phyloP scores from a whole-genome alignment of 2,888 invertebrate species.

The Marronus borbonicus region DNA sequence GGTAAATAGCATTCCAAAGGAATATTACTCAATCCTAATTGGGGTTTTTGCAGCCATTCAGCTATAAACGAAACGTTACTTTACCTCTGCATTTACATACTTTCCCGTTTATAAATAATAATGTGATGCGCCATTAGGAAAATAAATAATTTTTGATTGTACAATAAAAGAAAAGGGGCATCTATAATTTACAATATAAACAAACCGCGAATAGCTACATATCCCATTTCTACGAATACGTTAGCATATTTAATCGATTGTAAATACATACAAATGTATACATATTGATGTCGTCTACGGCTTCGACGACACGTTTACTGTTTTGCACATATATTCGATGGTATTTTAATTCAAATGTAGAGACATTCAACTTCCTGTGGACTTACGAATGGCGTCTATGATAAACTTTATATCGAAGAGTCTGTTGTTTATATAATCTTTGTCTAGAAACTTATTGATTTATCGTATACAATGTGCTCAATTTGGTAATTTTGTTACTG shows the following conservation, averaged over 20 bases:
- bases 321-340: slow-evolving; percentile 1
- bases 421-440: no score
- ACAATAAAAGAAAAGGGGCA: slow-evolving; percentile 1
- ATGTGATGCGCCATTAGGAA: background rate
- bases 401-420: background rate
- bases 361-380: background rate
- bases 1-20: no score
- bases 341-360: background rate
- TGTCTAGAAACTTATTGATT: no score
- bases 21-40: background rate
- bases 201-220: background rate
- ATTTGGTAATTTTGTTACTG: no score
- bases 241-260: slow-evolving; percentile 10
- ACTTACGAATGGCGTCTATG: background rate
- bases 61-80: background rate
- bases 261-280: background rate
- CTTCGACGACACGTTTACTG: background rate
- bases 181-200: background rate
- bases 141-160: slow-evolving; percentile 4
- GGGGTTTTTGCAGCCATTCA: background rate
- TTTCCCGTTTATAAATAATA: background rate
- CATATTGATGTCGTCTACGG: no score
- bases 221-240: slow-evolving; percentile 5
- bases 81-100: background rate
- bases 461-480: no score